Percentiles rank a stretch among this genome's conserved stretches.
These are phyloP conservation scores for Thecocarcelia acutangulata DNA, from an alignment of 2,888 invertebrate genomes.

Conservation along the genomic window DNA sequence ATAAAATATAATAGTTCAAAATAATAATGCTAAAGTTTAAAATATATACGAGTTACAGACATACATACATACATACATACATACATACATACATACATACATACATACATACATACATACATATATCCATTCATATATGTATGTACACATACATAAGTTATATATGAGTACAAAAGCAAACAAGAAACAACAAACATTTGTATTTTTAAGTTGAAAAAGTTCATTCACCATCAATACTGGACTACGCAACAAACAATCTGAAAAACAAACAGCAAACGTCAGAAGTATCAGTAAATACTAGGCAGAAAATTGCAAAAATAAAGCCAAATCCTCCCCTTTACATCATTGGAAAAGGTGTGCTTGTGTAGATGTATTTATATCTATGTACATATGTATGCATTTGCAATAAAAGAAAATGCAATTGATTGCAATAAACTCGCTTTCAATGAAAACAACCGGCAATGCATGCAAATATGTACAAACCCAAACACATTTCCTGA, in stretches of 20 bases:
- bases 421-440: slow-evolving; percentile 63
- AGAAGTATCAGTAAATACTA: slow-evolving; percentile 57
- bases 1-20: slow-evolving; percentile 33
- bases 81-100: background rate
- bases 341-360: slow-evolving; percentile 24
- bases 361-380: background rate
- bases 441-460: slow-evolving; percentile 57
- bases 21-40: slow-evolving; percentile 17
- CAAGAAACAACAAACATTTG: slow-evolving; percentile 45
- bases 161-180: slow-evolving; percentile 2
- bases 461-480: slow-evolving; percentile 35
- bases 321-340: slow-evolving; percentile 44
- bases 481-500: slow-evolving; percentile 37
- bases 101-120: too few species aligned
- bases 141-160: background rate
- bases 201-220: slow-evolving; percentile 65
- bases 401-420: slow-evolving; percentile 54
- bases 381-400: background rate
- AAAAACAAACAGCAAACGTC: background rate
- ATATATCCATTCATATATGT: background rate
- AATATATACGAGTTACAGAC: background rate
- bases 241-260: slow-evolving; percentile 43
- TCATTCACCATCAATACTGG: slow-evolving; percentile 70
- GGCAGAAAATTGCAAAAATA: slow-evolving; percentile 47
- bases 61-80: background rate